A percentile compares a stretch with the other conserved stretches of the same genome.
phyloP scores from a whole-genome alignment of 2,888 invertebrate species.

The Lycaena phlaeas region DNA sequence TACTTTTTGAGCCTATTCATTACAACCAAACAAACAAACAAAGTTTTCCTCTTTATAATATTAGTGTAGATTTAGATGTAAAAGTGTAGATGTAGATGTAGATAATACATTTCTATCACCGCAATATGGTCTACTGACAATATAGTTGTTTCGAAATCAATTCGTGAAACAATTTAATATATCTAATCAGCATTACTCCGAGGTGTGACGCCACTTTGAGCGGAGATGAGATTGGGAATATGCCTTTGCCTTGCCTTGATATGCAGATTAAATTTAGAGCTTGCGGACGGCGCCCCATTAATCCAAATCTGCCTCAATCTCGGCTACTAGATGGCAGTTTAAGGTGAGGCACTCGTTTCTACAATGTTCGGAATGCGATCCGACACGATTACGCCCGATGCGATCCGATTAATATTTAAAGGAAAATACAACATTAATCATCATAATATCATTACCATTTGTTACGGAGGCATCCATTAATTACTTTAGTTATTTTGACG shows the following conservation, averaged over 20 bases:
- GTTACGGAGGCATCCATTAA: no score
- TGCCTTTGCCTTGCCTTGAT: constrained; percentile 16
- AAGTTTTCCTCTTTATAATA: no score
- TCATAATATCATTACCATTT: no score
- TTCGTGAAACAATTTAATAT: not conserved
- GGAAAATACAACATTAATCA: no score
- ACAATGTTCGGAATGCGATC: not conserved
- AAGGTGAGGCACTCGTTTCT: constrained; percentile 10
- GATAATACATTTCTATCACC: no score
- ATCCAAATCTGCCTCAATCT: constrained; percentile 29
- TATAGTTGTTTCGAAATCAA: no score
- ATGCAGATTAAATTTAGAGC: constrained; percentile 28
- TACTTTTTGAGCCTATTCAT: no score
- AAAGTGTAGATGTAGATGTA: no score
- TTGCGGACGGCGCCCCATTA: constrained; percentile 25
- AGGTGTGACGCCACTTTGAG: not conserved
- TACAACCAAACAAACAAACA: no score
- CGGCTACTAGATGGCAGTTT: constrained; percentile 16
- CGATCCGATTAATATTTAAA: not conserved
- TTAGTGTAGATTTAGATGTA: no score
- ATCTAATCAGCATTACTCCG: not conserved
- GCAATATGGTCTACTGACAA: no score
- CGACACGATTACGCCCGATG: not conserved
- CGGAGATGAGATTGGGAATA: constrained; percentile 1
- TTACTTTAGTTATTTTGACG: no score